A percentile compares a stretch with the other conserved stretches of the same genome.
These are phyloP conservation scores for Turdus rufiventris DNA, from an alignment of 2,113 vertebrate species.

Conservation along the genomic window DNA sequence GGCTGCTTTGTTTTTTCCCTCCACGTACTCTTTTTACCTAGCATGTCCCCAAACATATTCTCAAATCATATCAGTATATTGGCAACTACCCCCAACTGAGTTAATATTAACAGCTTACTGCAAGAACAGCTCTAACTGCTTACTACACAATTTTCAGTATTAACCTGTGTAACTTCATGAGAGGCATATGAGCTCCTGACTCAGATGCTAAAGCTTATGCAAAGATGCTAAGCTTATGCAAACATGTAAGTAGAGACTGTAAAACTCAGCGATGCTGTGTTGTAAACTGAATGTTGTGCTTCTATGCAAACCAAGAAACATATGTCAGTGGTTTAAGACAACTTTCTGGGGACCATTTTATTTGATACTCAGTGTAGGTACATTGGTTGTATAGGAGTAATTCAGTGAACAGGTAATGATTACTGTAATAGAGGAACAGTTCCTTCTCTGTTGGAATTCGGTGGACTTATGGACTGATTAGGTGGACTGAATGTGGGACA, in stretches of 20 bases:
- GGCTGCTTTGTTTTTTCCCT: background rate
- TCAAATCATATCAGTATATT: background rate
- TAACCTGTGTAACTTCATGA: background rate
- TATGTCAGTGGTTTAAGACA: background rate
- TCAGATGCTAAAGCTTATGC: background rate
- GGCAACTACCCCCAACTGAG: background rate
- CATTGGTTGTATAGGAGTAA: background rate
- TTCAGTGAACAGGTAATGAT: background rate
- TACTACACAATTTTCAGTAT: background rate
- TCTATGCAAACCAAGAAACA: background rate
- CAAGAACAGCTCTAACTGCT: background rate
- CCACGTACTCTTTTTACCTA: background rate
- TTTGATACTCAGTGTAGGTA: background rate
- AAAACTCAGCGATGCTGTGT: background rate
- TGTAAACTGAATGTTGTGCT: background rate
- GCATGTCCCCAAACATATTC: background rate
- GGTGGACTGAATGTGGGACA: background rate
- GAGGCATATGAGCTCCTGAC: background rate
- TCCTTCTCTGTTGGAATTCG: background rate
- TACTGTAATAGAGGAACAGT: background rate
- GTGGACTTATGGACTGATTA: background rate
- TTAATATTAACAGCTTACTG: background rate
- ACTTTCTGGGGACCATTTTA: background rate
- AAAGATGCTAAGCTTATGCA: background rate
- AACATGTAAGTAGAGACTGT: background rate